Evolutionary conservation across 1,140 invertebrate species (phyloP), one percentile per base, ranked within the genome.

Genomic region (Sinella curviseta): DNA sequence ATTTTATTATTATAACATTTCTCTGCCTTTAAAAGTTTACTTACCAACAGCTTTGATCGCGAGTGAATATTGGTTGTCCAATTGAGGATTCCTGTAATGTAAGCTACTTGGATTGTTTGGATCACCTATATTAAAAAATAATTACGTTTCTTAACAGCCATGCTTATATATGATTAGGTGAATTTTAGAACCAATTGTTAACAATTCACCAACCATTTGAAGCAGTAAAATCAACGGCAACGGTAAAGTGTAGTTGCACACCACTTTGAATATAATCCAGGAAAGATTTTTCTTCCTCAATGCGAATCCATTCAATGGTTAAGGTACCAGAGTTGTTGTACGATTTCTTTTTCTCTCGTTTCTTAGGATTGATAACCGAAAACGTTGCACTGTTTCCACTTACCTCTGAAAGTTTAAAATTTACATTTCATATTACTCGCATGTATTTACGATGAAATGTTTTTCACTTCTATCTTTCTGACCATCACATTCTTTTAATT

Each of bases 191-290:
- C 8, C 39, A 48, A 48, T 65, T 12, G 57, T 17, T 26, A 26
- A 65, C 39, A 39, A 4, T 2, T 54, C 4, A 8, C 34, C 8
- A 24, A 75, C 74, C 89, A 86, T 91, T 91, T 0, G 90, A 91
- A 2, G 89, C 89, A 20, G 91, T 91, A 82, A 91, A 92, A 85
- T 91, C 91, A 33, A 91, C 86, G 16, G 90, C 89, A 77, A 92
- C 89, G 14, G 90, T 90, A 82, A 89, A 91, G 85, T 91, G 88
- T 16, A 92, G 84, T 84, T 91, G 87, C 17, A 88, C 89, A 35
- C 89, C 89, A 82, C 88, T 78, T 87, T 86, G 85, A 85, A 82
- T 86, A 84, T 65, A 87, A 83, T 83, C 81, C 77, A 81, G 36
- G 30, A 81, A 81, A 16, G 83, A 77, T 74, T 82, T 81, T 30